Evolutionary conservation across 2,797 vertebrate genomes (phyloP), one percentile per base, ranked within the genome.

Genomic region (Acanthurus leucopareius): DNA sequence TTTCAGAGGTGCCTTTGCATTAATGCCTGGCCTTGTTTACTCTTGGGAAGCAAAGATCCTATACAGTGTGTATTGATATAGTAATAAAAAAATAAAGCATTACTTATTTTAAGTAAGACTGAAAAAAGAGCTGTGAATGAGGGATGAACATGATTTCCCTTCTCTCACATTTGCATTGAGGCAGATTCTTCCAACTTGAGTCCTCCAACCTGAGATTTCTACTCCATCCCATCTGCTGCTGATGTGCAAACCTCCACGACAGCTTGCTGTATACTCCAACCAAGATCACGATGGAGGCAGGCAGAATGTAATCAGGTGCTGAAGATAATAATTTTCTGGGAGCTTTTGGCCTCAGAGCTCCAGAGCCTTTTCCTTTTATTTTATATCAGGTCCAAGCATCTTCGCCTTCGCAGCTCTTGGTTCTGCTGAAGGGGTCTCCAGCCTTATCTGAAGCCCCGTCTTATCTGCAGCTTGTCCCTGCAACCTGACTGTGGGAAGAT

Each of bases 381-480:
- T 84, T 48, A 35, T 91, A 94, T 93, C 92, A 66, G 82, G 75
- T 79, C 75, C 49, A 73, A 47, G 52, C 44, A 93, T 93, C 87
- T 88, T 64, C 47, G 66, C 72, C 53, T 69, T 79, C 72, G 28
- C 67, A 85, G 79, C 86, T 78, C 1, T 32, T 83, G 82, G 71
- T 88, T 89, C 66, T 80, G 89, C 90, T 88, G 79, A 61, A 69
- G 89, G 91, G 88, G 85, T 92, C 91, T 88, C 79, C 62, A 60
- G 87, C 59, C 86, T 93, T 94, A 94, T 94, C 93, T 59, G 58
- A 20, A 85, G 75, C 68, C 74, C 69, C 13, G 82, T 90, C 89
- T 94, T 93, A 93, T 94, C 92, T 88, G n/a, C 11, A 70, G 71
- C 89, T 88, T 92, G 89, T 93, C 89, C 90, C 87, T 89, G 86